Conservation (phyloP, 2,113 vertebrate genomes). For the Paedocypris sp. region DNA sequence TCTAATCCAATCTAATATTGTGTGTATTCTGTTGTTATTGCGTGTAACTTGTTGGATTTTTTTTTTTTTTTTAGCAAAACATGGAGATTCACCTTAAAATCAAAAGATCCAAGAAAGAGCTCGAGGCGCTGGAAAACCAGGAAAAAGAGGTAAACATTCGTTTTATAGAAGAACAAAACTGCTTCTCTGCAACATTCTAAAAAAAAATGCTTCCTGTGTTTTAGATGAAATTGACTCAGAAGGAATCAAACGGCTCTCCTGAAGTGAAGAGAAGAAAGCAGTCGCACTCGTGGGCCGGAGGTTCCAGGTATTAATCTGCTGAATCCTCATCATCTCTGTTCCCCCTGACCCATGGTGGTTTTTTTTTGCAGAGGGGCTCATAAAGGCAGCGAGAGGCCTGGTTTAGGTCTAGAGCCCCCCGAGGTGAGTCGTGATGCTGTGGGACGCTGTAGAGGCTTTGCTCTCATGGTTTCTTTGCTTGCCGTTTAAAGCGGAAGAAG, state of each 20-base stretch:
- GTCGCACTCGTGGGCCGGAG: constrained; percentile 52
- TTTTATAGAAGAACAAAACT: too few species aligned
- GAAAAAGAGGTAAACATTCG: constrained; percentile 78
- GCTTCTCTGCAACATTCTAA: not conserved
- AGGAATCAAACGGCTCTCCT: constrained; percentile 44
- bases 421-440: constrained; percentile 38
- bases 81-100: constrained; percentile 94
- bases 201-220: not conserved
- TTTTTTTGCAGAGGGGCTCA: constrained; percentile 44
- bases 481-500: constrained; percentile 61
- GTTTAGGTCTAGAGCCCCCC: constrained; percentile 54
- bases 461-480: not conserved
- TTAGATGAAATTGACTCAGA: constrained; percentile 51
- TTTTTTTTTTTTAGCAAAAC: constrained; percentile 75
- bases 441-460: not conserved
- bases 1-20: not conserved
- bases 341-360: not conserved
- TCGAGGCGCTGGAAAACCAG: constrained; percentile 86
- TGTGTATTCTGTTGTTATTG: not conserved
- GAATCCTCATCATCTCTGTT: not conserved
- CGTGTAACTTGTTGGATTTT: not conserved
- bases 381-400: constrained; percentile 59
- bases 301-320: constrained; percentile 48
- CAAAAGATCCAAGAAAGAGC: constrained; percentile 83
- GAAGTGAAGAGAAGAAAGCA: constrained; percentile 59